phyloP scores from a whole-genome alignment of 1,140 invertebrate species.

The Argopecten irradians region DNA sequence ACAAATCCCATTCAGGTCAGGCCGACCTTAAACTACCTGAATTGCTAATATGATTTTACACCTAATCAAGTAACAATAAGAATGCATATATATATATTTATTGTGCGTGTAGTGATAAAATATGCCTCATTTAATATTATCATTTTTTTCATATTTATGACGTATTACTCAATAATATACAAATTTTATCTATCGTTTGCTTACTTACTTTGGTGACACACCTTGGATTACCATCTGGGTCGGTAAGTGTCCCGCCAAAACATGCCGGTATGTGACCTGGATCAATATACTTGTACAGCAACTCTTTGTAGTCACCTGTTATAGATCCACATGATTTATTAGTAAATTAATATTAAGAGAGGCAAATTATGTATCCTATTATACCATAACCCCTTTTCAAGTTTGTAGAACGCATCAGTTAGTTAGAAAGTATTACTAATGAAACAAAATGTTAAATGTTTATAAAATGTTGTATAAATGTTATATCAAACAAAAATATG shows the following conservation, averaged over 20 bases:
- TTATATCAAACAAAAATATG: too few species aligned
- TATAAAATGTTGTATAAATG: too few species aligned
- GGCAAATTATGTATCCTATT: background rate
- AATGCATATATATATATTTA: background rate
- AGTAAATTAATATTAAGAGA: background rate
- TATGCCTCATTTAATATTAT: background rate
- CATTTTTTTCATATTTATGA: background rate
- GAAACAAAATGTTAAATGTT: too few species aligned
- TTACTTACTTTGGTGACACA: slow-evolving; percentile 77
- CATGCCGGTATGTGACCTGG: slow-evolving; percentile 86
- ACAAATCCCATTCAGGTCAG: too few species aligned
- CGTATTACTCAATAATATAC: background rate
- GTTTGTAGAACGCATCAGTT: too few species aligned
- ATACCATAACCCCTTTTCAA: too few species aligned
- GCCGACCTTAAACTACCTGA: background rate
- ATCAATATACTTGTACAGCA: slow-evolving; percentile 82
- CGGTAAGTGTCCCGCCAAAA: slow-evolving; percentile 88
- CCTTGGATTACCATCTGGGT: slow-evolving; percentile 85
- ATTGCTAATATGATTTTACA: too few species aligned
- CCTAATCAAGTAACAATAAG: background rate
- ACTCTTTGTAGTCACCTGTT: slow-evolving; percentile 84
- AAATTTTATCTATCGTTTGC: background rate
- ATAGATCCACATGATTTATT: background rate
- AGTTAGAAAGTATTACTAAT: too few species aligned
- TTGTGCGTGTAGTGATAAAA: too few species aligned